Evolutionary conservation across 2,888 invertebrate genomes (phyloP).

Genomic region (Orthonevra nobilis): DNA sequence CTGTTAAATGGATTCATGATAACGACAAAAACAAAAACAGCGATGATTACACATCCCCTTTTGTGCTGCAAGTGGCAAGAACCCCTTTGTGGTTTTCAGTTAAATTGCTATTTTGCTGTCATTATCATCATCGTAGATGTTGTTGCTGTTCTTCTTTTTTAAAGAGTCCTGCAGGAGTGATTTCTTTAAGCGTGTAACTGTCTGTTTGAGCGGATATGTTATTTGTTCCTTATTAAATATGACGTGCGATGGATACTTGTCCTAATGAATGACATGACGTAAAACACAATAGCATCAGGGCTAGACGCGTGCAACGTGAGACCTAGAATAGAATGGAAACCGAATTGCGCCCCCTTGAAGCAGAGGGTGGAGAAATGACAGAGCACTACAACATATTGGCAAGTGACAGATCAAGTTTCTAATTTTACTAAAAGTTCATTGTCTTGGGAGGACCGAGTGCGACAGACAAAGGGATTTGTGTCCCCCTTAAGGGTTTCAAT

Average conservation of each 20-base stretch:
- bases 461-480: slow-evolving; percentile 25
- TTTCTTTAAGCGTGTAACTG: neutral
- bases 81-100: slow-evolving; percentile 48
- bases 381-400: slow-evolving; percentile 12
- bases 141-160: slow-evolving; percentile 26
- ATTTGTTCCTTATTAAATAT: slow-evolving; percentile 49
- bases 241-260: slow-evolving; percentile 62
- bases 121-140: slow-evolving; percentile 54
- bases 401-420: slow-evolving; percentile 55
- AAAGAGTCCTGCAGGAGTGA: slow-evolving; percentile 43
- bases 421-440: slow-evolving; percentile 49
- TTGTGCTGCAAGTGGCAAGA: slow-evolving; percentile 56
- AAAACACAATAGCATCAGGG: slow-evolving; percentile 27
- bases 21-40: slow-evolving; percentile 33
- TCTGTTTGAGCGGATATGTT: slow-evolving; percentile 28
- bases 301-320: slow-evolving; percentile 25
- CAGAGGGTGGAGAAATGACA: neutral
- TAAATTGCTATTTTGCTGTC: slow-evolving; percentile 62
- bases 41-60: slow-evolving; percentile 43
- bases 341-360: slow-evolving; percentile 4
- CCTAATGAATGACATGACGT: slow-evolving; percentile 62
- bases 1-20: slow-evolving; percentile 33
- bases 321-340: too few relatives aligned
- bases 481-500: neutral
- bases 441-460: slow-evolving; percentile 5